Conservation (phyloP, 2,113 vertebrate genomes). For the Vireo altiloquus region DNA sequence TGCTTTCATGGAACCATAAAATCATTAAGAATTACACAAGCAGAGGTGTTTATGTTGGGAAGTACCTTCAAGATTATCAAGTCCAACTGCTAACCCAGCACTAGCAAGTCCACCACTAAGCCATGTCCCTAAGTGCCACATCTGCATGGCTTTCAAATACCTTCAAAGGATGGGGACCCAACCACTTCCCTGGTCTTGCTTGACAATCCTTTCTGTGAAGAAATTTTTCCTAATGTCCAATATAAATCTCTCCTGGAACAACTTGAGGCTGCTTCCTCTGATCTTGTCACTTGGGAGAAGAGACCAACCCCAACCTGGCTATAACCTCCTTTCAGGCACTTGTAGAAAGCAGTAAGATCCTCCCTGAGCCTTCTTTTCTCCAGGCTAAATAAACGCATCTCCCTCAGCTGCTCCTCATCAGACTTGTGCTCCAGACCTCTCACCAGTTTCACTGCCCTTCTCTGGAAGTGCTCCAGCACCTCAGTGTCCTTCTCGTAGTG, state of each 20-base stretch:
- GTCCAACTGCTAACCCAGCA: background rate
- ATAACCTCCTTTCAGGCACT: background rate
- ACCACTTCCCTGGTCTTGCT: background rate
- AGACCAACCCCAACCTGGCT: rapidly evolving
- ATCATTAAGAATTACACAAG: background rate
- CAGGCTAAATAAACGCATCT: background rate
- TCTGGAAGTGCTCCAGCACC: rapidly evolving
- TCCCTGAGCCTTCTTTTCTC: background rate
- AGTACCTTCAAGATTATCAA: background rate
- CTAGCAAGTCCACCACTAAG: background rate
- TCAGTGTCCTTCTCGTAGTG: background rate
- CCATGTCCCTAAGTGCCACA: background rate
- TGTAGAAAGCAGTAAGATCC: rapidly evolving
- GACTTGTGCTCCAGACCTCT: background rate
- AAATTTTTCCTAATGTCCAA: background rate
- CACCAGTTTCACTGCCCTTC: background rate
- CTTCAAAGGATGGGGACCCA: background rate
- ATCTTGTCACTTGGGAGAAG: background rate
- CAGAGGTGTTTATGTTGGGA: background rate
- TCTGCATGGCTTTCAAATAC: background rate
- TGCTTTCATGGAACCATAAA: background rate
- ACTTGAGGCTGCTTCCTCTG: background rate
- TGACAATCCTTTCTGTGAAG: background rate
- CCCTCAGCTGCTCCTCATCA: background rate
- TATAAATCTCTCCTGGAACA: background rate